Base-by-base conservation (phyloP, 1,140 invertebrate species). In the Grapholita molesta region DNA sequence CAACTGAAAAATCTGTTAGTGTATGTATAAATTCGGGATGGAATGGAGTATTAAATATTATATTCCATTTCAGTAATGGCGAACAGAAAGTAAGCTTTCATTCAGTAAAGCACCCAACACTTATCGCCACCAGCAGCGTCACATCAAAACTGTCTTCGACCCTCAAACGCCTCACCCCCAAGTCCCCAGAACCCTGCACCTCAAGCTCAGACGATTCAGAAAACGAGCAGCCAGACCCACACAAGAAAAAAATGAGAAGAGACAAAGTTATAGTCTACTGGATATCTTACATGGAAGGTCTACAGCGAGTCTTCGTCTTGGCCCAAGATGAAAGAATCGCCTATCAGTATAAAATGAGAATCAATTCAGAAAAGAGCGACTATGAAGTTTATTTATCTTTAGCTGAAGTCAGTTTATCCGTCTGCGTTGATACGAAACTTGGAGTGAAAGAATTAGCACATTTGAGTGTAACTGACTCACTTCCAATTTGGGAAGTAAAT, bases 401-500 rank as follows among this genome's bases (percentile, higher is more conserved):
- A 18, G 93, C 94, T 24, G 95, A 95, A 57, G 84, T 97, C 3
- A 95, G 95, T 18, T 52, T 97, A 7, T 97, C 96, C 4, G 79
- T 95, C 33, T 94, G 93, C 70, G 92, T 93, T 0, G 88, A 83
- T 70, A 87, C 85, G 12, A 78, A 70, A 3, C 80, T 76, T 7
- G 83, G 83, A 21, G 83, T 92, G 0, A 92, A 90, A 73, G 96
- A 96, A 84, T 86, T 96, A 28, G 93, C 95, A 0, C 95, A 96
- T 74, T 80, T 95, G 0, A 95, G 94, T 74, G 68, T 97, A 7
- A 93, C 92, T 0, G 94, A 95, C 78, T 94, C 94, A 0, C 93
- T 96, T 0, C 94, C 96, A 0, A 92, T 95, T 67, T 98, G 97
- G 97, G 96, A 97, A 86, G 94, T 97, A 0, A 95, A 95, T 79